These are phyloP conservation scores for Digitonthophagus gazella DNA, from an alignment of 2,888 invertebrate genomes.

Conservation along the genomic window DNA sequence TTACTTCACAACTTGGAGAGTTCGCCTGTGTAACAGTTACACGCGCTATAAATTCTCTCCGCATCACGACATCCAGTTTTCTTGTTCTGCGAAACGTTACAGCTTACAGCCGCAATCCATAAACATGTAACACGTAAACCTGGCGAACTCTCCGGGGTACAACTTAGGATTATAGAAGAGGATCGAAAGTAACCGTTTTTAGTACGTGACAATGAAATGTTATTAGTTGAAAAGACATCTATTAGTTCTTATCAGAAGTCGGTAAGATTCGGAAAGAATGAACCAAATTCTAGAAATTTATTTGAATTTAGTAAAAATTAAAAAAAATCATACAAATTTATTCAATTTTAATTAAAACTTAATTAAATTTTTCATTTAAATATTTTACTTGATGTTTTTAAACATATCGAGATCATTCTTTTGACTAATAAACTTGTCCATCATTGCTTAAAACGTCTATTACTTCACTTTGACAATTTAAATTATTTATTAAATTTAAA, in stretches of 20 bases:
- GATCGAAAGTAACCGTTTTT: not conserved
- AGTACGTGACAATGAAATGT: not conserved
- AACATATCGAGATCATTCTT: no score
- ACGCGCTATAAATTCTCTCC: not conserved
- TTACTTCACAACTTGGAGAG: not conserved
- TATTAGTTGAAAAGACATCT: not conserved
- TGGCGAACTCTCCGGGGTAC: not conserved
- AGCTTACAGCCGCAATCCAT: not conserved
- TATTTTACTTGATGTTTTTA: no score
- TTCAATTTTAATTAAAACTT: no score
- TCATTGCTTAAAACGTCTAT: no score
- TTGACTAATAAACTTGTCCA: no score
- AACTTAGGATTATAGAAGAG: not conserved
- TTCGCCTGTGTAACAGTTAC: not conserved
- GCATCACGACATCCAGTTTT: not conserved
- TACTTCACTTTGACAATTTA: no score
- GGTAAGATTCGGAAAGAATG: not conserved
- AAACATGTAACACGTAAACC: not conserved
- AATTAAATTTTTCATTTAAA: no score
- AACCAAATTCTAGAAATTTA: no score
- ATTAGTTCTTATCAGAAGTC: not conserved
- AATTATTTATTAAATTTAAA: no score
- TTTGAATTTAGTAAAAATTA: no score
- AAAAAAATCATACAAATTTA: no score
- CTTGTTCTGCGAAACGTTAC: not conserved